Conservation (phyloP, 1,140 invertebrate species). For the Orchesella cincta region DNA sequence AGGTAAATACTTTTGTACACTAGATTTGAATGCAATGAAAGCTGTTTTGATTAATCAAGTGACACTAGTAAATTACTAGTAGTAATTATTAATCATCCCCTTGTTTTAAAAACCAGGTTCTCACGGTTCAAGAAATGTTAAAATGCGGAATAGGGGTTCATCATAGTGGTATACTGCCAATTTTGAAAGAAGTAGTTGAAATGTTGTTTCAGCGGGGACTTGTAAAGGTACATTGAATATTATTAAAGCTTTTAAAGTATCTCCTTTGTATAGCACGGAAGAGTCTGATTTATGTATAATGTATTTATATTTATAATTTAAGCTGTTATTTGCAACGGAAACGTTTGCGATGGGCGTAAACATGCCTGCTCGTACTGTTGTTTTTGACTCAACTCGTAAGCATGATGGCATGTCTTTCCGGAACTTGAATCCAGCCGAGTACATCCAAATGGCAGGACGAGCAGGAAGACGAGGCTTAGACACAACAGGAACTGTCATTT, state of each 20-base stretch:
- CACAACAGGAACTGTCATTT: constrained; percentile 88
- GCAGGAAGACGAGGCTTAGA: constrained; percentile 93
- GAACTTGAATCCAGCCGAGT: constrained; percentile 81
- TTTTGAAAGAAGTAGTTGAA: constrained; percentile 97
- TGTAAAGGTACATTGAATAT: constrained; percentile 69
- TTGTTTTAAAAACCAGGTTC: constrained; percentile 57
- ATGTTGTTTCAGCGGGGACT: constrained; percentile 90
- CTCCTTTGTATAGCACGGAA: constrained; percentile 43
- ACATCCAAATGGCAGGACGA: constrained; percentile 96
- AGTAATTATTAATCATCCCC: not conserved
- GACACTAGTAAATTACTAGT: too few species aligned
- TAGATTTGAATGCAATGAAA: constrained; percentile 10
- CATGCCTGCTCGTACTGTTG: constrained; percentile 87
- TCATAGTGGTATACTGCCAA: constrained; percentile 94
- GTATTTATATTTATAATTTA: constrained; percentile 49
- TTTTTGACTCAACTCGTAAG: constrained; percentile 92
- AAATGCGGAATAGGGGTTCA: constrained; percentile 90
- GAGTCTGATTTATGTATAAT: constrained; percentile 15
- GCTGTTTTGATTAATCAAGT: constrained; percentile 20
- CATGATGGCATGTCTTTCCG: constrained; percentile 82
- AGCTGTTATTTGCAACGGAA: constrained; percentile 96
- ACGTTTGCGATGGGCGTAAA: constrained; percentile 99
- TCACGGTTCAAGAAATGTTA: constrained; percentile 74
- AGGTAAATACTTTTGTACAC: constrained; percentile 71
- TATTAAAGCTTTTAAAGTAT: not conserved